phyloP scores from a whole-genome alignment of 2,113 vertebrate genomes.

The Xiphorhynchus elegans region DNA sequence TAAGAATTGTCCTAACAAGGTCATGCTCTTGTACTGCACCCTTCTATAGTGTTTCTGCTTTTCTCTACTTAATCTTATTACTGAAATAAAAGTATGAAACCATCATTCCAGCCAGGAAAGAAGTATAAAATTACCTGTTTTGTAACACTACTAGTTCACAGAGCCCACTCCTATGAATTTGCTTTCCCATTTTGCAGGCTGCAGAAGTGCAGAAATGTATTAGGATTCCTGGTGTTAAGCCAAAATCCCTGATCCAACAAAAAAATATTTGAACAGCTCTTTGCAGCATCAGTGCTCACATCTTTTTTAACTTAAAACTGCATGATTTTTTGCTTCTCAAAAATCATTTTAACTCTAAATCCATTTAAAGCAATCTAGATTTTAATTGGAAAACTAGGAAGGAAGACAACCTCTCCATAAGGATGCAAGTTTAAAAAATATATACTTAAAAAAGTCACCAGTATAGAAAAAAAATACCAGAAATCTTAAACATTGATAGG shows the following conservation, averaged over 20 bases:
- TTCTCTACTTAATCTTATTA: neutral
- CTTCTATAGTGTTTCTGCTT: neutral
- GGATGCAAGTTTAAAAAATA: neutral
- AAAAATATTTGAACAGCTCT: neutral
- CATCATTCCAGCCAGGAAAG: neutral
- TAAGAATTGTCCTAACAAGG: neutral
- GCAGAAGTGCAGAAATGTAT: neutral
- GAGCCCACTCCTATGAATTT: neutral
- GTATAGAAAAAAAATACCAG: neutral
- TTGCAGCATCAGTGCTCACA: neutral
- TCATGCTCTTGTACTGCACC: neutral
- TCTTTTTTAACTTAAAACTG: neutral
- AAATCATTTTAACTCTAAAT: conserved; percentile 33
- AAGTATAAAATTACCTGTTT: neutral
- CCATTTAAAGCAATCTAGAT: conserved; percentile 44
- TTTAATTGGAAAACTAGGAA: conserved; percentile 25
- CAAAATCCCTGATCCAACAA: neutral
- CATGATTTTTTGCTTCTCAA: conserved; percentile 19
- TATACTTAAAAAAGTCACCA: neutral
- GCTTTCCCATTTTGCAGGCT: neutral
- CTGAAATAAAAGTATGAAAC: neutral
- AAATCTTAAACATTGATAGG: neutral
- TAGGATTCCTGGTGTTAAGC: neutral
- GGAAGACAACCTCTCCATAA: neutral
- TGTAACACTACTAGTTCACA: neutral